These are phyloP conservation scores for Austrolebias charrua DNA, from an alignment of 2,797 vertebrate genomes.

Conservation along the genomic window DNA sequence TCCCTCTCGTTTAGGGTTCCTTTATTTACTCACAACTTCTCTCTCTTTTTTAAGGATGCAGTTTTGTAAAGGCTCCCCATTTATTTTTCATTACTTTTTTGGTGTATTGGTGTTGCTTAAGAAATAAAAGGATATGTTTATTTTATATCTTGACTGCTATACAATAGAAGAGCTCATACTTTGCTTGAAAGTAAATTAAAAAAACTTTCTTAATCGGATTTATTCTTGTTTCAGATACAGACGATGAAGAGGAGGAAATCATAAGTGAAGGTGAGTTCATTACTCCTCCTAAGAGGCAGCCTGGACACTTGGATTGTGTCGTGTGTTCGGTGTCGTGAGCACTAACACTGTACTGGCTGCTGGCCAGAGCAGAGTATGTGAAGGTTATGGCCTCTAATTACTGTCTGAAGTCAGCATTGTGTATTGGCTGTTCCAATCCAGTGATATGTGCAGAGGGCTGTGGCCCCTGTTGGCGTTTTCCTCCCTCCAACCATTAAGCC, in stretches of 20 bases:
- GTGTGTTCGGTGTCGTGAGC: constrained; percentile 23
- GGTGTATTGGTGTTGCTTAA: background rate
- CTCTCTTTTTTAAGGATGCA: background rate
- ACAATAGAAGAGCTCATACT: too few species aligned
- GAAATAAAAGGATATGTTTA: too few species aligned
- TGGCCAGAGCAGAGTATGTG: constrained; percentile 27
- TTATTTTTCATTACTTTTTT: background rate
- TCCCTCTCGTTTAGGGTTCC: constrained; percentile 23
- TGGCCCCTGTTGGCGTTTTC: constrained; percentile 45
- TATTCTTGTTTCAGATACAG: constrained; percentile 4
- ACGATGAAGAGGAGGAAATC: constrained; percentile 50
- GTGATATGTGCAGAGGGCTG: constrained; percentile 34
- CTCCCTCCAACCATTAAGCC: constrained; percentile 60
- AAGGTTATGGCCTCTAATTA: constrained; percentile 52
- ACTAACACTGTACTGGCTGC: constrained; percentile 27
- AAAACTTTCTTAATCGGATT: background rate
- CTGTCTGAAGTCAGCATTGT: constrained; percentile 50
- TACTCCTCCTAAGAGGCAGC: background rate
- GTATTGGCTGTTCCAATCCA: constrained; percentile 34
- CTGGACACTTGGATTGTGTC: constrained; percentile 5
- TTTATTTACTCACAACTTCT: constrained; percentile 9
- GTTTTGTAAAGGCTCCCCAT: constrained; percentile 9
- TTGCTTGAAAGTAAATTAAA: too few species aligned
- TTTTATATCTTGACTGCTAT: too few species aligned
- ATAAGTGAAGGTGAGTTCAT: constrained; percentile 33